Conservation (phyloP, 2,797 vertebrate genomes). For the Melanotaenia trifasciata region DNA sequence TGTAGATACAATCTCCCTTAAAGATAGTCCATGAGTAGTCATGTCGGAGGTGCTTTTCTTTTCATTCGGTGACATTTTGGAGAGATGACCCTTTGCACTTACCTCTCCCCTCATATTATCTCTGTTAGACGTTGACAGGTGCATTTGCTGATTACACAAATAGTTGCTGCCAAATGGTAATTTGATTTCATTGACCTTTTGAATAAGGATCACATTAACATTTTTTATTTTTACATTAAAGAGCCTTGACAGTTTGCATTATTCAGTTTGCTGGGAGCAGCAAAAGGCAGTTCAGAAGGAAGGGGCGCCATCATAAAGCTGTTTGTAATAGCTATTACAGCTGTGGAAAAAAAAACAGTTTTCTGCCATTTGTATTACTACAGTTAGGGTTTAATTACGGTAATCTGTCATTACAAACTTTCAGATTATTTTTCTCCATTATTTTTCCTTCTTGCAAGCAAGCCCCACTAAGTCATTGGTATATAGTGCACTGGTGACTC, state of each 20-base stretch:
- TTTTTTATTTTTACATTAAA: slow-evolving; percentile 10
- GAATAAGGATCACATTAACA: slow-evolving; percentile 10
- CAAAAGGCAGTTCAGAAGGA: not conserved
- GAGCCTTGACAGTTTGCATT: not conserved
- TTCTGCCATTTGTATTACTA: not conserved
- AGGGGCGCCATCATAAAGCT: no score
- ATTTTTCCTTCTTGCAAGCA: not conserved
- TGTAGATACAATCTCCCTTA: not conserved
- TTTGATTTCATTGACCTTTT: slow-evolving; percentile 35
- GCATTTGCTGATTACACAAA: slow-evolving; percentile 17
- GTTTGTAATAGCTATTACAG: not conserved
- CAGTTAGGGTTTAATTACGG: not conserved
- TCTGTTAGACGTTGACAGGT: not conserved
- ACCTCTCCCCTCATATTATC: not conserved
- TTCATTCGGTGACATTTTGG: not conserved
- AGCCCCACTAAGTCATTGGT: no score
- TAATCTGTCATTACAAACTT: not conserved
- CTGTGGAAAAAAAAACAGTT: not conserved
- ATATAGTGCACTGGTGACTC: not conserved
- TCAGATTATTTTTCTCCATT: not conserved
- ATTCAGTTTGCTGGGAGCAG: not conserved
- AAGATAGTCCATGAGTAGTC: not conserved
- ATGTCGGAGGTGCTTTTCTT: not conserved
- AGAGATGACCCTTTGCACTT: slow-evolving; percentile 4
- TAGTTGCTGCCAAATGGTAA: slow-evolving; percentile 30